Evolutionary conservation across 2,888 invertebrate species (phyloP), one percentile per base, ranked within the genome.

Genomic region (Drosophila siamana): DNA sequence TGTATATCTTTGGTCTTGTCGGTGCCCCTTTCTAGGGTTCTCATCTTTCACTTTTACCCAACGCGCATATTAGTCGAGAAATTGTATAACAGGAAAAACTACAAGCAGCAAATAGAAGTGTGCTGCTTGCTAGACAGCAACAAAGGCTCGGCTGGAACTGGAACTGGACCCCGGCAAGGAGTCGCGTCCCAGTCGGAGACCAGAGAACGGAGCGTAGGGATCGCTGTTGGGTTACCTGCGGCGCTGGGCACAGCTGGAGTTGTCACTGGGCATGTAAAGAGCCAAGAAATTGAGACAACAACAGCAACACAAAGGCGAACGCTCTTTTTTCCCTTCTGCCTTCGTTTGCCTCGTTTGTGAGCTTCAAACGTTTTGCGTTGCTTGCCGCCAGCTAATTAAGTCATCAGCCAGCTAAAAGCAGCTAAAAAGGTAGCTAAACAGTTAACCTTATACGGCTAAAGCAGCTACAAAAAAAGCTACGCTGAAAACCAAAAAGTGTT

Each of bases 261-360:
- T 90, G 90, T 90, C 90, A 91, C 90, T 90, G 90, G 83, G 83
- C 88, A 86, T 89, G 91, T 86, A 90, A 88, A 89, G 86, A 83
- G 74, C 77, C 79, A 87, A 86, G 80, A 86, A 78, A 85, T 80
- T 83, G 71, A 78, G 76, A 71, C 78, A 78, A 51, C 59, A 61
- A 71, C 78, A 78, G 47, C 59, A 61, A 48, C 40, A 63, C 62
- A 48, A 57, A 38, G 46, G 24, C n/a, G 33, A 56, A 22, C 46
- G 56, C 56, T 46, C 56, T 56, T 46, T 56, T 44, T 22, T 43
- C 6, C 24, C 7, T n/a, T n/a, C n/a, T n/a, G n/a, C n/a, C n/a
- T n/a, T n/a, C n/a, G n/a, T n/a, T n/a, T n/a, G n/a, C n/a, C n/a
- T n/a, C n/a, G n/a, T n/a, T n/a, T n/a, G 33, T 52, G 59, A 44